A percentile compares a stretch with the other conserved stretches of the same genome.
phyloP scores from a whole-genome alignment of 2,888 invertebrate genomes.

The Orthosia incerta region DNA sequence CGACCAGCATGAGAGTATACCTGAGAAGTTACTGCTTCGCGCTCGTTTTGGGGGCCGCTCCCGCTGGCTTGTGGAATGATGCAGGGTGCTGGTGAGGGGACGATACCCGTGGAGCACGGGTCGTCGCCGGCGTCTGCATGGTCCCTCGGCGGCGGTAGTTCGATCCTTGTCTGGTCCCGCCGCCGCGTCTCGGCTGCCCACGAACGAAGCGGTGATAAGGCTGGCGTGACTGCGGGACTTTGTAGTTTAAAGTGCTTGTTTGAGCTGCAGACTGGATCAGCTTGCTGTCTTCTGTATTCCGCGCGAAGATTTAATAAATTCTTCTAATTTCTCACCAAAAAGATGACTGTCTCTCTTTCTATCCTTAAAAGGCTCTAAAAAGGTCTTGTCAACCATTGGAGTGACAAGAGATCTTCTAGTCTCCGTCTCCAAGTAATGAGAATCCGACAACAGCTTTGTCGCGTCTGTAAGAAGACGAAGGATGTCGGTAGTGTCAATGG shows the following conservation, averaged over 20 bases:
- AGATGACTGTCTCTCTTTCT: not conserved
- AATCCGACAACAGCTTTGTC: too few species aligned
- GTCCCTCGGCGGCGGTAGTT: slow-evolving; percentile 9
- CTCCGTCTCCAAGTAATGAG: too few species aligned
- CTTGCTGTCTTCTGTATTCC: slow-evolving; percentile 8
- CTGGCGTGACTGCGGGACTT: slow-evolving; percentile 7
- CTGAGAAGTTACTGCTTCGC: slow-evolving; percentile 9
- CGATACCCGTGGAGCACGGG: too few species aligned
- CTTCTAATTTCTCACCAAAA: slow-evolving; percentile 9
- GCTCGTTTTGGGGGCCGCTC: slow-evolving; percentile 6
- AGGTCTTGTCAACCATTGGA: slow-evolving; percentile 9
- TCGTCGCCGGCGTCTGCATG: not conserved
- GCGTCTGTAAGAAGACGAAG: too few species aligned
- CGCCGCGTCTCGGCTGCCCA: slow-evolving; percentile 6
- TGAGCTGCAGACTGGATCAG: not conserved
- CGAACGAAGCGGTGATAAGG: not conserved
- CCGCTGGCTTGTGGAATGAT: slow-evolving; percentile 2
- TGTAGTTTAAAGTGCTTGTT: slow-evolving; percentile 3
- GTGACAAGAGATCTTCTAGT: too few species aligned
- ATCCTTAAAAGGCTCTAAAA: too few species aligned
- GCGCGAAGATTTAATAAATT: slow-evolving; percentile 5
- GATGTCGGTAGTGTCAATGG: too few species aligned
- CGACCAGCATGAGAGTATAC: slow-evolving; percentile 5
- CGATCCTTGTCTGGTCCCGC: not conserved
- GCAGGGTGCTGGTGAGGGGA: slow-evolving; percentile 1